phyloP scores from a whole-genome alignment of 2,113 vertebrate genomes.

The Enhydra lutris region DNA sequence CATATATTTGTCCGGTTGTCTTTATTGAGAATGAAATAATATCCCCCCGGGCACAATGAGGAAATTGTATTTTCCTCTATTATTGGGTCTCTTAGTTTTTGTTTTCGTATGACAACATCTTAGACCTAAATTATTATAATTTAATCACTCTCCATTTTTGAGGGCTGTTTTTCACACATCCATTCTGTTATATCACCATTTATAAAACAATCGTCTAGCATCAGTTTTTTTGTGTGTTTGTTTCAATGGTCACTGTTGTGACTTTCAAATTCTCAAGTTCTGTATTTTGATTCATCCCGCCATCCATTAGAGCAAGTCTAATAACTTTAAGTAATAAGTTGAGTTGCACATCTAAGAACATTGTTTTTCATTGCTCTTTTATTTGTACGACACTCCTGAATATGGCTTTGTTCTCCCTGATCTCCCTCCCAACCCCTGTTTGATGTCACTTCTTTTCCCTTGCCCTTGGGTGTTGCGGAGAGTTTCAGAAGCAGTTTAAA shows the following conservation, averaged over 20 bases:
- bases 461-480: background rate
- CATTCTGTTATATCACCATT: background rate
- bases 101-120: background rate
- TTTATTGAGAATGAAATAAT: constrained; percentile 51
- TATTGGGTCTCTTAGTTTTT: background rate
- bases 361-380: background rate
- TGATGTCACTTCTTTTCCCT: background rate
- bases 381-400: background rate
- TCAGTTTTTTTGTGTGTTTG: background rate
- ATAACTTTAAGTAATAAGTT: background rate
- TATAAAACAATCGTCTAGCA: background rate
- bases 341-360: background rate
- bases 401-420: background rate
- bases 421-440: background rate
- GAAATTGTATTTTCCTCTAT: background rate
- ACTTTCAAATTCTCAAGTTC: background rate
- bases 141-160: background rate
- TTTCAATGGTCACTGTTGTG: background rate
- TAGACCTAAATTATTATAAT: background rate
- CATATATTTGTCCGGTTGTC: constrained; percentile 8
- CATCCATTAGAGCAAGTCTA: background rate
- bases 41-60: background rate
- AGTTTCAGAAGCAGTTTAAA: background rate
- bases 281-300: background rate
- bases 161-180: background rate